These are phyloP conservation scores for Cryptosula pallasiana DNA, from an alignment of 2,888 invertebrate genomes.

Conservation along the genomic window DNA sequence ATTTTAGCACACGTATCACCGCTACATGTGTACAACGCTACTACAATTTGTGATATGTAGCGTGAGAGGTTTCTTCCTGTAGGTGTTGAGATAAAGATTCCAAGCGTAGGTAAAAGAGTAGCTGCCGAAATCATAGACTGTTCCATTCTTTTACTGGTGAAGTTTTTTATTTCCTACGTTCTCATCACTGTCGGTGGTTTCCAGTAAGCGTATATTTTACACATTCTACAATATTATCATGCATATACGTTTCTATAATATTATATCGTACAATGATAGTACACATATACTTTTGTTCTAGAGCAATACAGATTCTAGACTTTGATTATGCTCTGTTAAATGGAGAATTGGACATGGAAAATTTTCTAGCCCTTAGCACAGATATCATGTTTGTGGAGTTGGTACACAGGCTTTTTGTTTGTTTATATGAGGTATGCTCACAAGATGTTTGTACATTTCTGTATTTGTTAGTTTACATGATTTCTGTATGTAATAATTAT, in stretches of 20 bases:
- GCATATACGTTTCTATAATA: too few species aligned
- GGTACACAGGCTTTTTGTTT: background rate
- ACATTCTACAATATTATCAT: too few species aligned
- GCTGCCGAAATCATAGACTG: conserved; percentile 11
- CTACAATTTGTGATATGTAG: too few species aligned
- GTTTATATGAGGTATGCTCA: conserved; percentile 7
- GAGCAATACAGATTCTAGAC: background rate
- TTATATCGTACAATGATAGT: too few species aligned
- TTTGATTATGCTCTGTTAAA: conserved; percentile 9
- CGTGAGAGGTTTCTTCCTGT: too few species aligned
- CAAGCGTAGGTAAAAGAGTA: background rate
- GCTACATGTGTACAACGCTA: too few species aligned
- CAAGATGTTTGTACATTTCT: background rate
- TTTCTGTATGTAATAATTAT: background rate
- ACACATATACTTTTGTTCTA: too few species aligned
- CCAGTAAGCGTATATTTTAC: background rate
- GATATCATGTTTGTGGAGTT: conserved; percentile 12
- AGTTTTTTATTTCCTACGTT: background rate
- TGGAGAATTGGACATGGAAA: conserved; percentile 6
- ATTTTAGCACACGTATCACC: too few species aligned
- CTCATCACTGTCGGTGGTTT: background rate
- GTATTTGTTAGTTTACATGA: background rate
- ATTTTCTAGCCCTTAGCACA: background rate
- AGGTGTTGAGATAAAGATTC: background rate
- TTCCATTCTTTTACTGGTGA: background rate